A percentile compares a stretch with the other conserved stretches of the same genome.
Conservation (phyloP, 92 coral and sea anemone species). For the Umimayanthus kanabou region DNA sequence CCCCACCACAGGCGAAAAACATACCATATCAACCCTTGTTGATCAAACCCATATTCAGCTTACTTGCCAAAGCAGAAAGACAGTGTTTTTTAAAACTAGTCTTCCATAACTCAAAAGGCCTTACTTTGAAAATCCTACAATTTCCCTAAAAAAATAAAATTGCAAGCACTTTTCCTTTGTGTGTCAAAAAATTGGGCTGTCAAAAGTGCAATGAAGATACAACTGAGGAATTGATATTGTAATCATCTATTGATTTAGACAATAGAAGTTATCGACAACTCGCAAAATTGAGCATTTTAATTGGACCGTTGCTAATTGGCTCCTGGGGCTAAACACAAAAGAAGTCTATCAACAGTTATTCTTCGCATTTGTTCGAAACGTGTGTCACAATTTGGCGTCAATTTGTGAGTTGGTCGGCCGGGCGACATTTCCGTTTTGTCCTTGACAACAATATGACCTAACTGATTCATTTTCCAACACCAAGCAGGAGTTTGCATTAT, state of each 20-base stretch:
- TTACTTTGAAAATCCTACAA: too few species aligned
- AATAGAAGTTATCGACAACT: slow-evolving; percentile 1
- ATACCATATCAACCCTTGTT: too few species aligned
- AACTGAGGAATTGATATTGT: slow-evolving; percentile 4
- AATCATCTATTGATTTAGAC: not conserved
- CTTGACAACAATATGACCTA: not conserved
- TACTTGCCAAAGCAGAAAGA: too few species aligned
- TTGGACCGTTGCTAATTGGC: slow-evolving; percentile 34
- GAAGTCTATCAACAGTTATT: not conserved
- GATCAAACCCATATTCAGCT: too few species aligned
- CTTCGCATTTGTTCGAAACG: not conserved
- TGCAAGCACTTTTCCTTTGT: too few species aligned
- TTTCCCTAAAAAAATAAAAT: too few species aligned
- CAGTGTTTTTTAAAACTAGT: too few species aligned
- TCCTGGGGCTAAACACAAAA: slow-evolving; percentile 18
- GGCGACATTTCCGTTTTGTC: not conserved
- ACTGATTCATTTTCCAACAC: not conserved
- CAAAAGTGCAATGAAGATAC: not conserved
- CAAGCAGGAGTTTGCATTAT: slow-evolving; percentile 5
- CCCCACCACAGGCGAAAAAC: too few species aligned
- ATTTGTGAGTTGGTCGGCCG: not conserved
- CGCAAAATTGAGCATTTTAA: not conserved
- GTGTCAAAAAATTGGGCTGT: not conserved
- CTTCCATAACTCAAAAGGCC: too few species aligned
- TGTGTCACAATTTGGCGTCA: slow-evolving; percentile 19